Conservation (phyloP, 2,888 invertebrate genomes). For the Microctonus brassicae region DNA sequence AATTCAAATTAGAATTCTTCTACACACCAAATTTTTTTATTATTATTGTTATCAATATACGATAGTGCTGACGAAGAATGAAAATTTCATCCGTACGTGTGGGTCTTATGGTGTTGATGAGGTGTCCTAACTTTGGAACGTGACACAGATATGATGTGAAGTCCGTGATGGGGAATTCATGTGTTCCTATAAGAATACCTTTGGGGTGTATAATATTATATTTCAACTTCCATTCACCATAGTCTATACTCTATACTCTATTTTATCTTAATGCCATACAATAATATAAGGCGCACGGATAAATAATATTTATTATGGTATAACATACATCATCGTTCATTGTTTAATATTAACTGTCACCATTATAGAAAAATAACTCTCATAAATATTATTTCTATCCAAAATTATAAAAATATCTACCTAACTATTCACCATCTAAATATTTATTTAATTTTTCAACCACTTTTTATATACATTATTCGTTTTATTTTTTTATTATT, state of each 20-base stretch:
- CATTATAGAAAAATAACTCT: too few species aligned
- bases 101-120: constrained; percentile 5
- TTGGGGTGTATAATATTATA: constrained; percentile 3
- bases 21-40: too few species aligned
- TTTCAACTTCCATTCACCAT: too few species aligned
- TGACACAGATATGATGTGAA: constrained; percentile 14
- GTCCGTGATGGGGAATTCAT: constrained; percentile 6
- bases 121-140: constrained; percentile 24
- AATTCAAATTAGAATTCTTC: too few species aligned
- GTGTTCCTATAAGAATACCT: constrained; percentile 13
- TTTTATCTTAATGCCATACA: not conserved
- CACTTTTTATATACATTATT: too few species aligned
- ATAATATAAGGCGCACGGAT: not conserved
- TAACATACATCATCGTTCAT: not conserved
- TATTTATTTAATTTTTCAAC: too few species aligned
- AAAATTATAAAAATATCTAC: too few species aligned
- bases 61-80: not conserved
- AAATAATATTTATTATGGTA: constrained; percentile 1
- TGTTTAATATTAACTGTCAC: not conserved
- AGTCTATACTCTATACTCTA: too few species aligned
- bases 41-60: not conserved
- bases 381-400: too few species aligned
- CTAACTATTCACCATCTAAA: too few species aligned
- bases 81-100: not conserved
- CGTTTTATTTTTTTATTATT: too few species aligned